Evolutionary conservation across 30 jellyfish, hydroid and myxozoan genomes (phyloP).

Genomic region (Sanderia malayensis): DNA sequence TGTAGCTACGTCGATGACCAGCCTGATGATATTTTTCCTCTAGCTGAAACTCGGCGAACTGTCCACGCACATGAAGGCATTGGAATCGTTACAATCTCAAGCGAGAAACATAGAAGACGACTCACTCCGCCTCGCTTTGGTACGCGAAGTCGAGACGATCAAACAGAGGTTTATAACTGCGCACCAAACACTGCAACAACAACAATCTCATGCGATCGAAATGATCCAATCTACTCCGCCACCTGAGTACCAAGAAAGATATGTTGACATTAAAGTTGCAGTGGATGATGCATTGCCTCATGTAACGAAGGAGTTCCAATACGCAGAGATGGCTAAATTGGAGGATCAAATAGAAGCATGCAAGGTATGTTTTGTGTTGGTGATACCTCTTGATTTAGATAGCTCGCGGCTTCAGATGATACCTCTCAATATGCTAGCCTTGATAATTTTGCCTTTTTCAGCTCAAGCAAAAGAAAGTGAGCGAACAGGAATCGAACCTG

Average conservation of each 20-base stretch:
- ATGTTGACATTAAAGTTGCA: constrained; percentile 51
- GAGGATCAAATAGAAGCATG: constrained; percentile 68
- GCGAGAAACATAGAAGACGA: constrained; percentile 75
- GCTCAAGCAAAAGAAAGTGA: constrained; percentile 72
- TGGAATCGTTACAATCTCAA: constrained; percentile 63
- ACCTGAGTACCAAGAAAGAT: constrained; percentile 79
- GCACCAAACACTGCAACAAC: constrained; percentile 61
- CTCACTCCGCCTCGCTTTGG: constrained; percentile 80
- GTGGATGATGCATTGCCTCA: constrained; percentile 80
- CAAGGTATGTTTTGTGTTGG: constrained; percentile 31
- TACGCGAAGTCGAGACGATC: constrained; percentile 75
- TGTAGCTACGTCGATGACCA: no score
- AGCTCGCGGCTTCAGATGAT: no score
- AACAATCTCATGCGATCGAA: constrained; percentile 70
- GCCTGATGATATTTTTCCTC: no score
- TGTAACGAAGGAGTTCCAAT: constrained; percentile 87
- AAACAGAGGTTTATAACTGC: constrained; percentile 63
- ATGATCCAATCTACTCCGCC: constrained; percentile 93
- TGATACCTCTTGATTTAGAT: no score
- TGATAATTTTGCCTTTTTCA: no score
- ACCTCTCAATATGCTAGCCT: no score
- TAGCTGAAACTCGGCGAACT: constrained; percentile 75
- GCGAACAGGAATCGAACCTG: constrained; percentile 69
- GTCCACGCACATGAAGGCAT: constrained; percentile 58
- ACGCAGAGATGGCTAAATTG: constrained; percentile 59